These are phyloP conservation scores for Drosophila sp. DNA, from an alignment of 1,140 invertebrate genomes.

Conservation along the genomic window DNA sequence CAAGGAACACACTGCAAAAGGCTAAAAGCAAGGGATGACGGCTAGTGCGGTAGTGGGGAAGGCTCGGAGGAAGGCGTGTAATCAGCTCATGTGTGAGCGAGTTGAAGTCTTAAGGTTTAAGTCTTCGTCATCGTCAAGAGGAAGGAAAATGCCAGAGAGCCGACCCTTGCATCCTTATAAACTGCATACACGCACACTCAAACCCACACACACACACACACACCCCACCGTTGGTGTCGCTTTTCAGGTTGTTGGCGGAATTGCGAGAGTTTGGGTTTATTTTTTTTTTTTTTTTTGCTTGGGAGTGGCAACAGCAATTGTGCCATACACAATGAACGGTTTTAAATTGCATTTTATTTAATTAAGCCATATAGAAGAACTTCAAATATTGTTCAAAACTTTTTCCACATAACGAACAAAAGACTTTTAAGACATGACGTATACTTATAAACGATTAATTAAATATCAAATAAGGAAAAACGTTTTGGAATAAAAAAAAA, in stretches of 20 bases:
- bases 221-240: constrained; percentile 56
- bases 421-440: no score
- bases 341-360: constrained; percentile 74
- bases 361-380: constrained; percentile 55
- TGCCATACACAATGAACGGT: constrained; percentile 56
- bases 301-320: constrained; percentile 43
- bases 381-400: constrained; percentile 17
- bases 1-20: constrained; percentile 29
- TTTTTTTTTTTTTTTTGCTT: constrained; percentile 1
- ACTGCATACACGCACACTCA: constrained; percentile 15
- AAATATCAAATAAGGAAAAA: no score
- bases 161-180: constrained; percentile 60
- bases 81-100: constrained; percentile 73
- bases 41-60: background rate
- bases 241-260: constrained; percentile 54
- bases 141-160: constrained; percentile 50
- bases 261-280: constrained; percentile 5
- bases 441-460: no score
- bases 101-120: constrained; percentile 33
- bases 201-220: constrained; percentile 17
- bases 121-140: constrained; percentile 25
- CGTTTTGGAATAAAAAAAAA: no score
- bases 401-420: background rate
- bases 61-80: constrained; percentile 36
- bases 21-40: constrained; percentile 8